These are phyloP conservation scores for Chrysolina haemoptera DNA, from an alignment of 2,888 invertebrate genomes.

Conservation along the genomic window DNA sequence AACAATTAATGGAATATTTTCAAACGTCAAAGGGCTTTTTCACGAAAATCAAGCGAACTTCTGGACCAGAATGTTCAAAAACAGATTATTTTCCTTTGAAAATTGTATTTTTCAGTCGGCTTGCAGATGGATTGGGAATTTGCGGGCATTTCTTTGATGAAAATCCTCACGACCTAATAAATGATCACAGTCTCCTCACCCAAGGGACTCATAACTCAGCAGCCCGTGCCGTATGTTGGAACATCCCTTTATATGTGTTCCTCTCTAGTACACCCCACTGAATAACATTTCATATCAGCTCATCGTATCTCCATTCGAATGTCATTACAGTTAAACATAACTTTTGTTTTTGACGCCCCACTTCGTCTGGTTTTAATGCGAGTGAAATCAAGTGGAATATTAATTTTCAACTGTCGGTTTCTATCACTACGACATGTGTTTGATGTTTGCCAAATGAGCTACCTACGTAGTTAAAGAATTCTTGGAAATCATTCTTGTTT, in stretches of 20 bases:
- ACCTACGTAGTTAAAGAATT: too few species aligned
- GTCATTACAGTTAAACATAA: slow-evolving; percentile 43
- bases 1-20: too few species aligned
- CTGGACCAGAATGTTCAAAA: too few species aligned
- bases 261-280: slow-evolving; percentile 43
- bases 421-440: slow-evolving; percentile 10
- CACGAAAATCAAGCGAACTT: too few species aligned
- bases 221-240: slow-evolving; percentile 31
- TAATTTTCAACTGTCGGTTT: slow-evolving; percentile 39
- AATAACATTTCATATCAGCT: slow-evolving; percentile 45
- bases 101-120: background rate
- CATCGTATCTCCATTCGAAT: slow-evolving; percentile 45
- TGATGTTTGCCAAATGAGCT: slow-evolving; percentile 5
- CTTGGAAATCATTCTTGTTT: too few species aligned
- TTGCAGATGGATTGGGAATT: slow-evolving; percentile 3
- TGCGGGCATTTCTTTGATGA: slow-evolving; percentile 13
- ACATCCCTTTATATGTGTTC: slow-evolving; percentile 36
- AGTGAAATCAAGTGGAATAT: slow-evolving; percentile 45
- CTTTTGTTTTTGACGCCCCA: slow-evolving; percentile 43
- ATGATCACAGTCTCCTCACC: slow-evolving; percentile 39
- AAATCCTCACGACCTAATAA: slow-evolving; percentile 39
- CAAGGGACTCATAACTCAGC: slow-evolving; percentile 36
- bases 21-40: too few species aligned
- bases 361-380: slow-evolving; percentile 44
- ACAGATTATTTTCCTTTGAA: slow-evolving; percentile 1